Evolutionary conservation across 2,113 vertebrate species (phyloP), one percentile per base, ranked within the genome.

Genomic region (Solea solea): DNA sequence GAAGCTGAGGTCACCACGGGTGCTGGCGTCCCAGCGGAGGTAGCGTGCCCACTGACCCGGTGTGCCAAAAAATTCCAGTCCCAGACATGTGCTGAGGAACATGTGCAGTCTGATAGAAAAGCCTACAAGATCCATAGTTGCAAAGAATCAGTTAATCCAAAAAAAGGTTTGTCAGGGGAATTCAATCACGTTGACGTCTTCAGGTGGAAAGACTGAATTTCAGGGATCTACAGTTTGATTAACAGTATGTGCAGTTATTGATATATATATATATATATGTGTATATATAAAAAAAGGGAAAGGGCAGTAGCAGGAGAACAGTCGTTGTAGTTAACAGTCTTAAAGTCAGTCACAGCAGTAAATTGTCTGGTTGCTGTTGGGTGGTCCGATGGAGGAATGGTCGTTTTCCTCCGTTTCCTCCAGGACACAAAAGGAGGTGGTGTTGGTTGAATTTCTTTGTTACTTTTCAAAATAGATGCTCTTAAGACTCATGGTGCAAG

Each of bases 11-110:
- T 99, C 97, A 1, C 96, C 94, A 62, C 95, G 94, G 0, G 95
- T 96, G 93, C 97, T 96, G 82, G 97, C 97, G n/a, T 99, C 98
- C 98, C 98, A 99, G 89, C 97, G 96, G 77, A 98, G 94, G 93
- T 96, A 99, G 86, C 98, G 97, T 61, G 96, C 96, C 98, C 97
- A 99, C 88, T 98, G 97, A 83, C 96, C 97, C 40, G 95, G 95
- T n/a, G 94, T 89, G 44, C 97, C 98, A 82, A 95, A 91, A 87
- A 99, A 99, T 68, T 99, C 96, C 40, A 99, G 90, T 85, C 96
- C 96, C 91, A 96, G 84, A 91, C 94, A 96, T 46, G 95, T 95
- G 84, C 95, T 93, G 78, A 99, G 93, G 76, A 98, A 91, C 83
- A 97, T 76, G 84, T 95, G 95, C 91, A 95, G 90, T 90, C 95